Base-by-base conservation (phyloP, 2,888 invertebrate genomes). In the Tetragonula carbonaria region DNA sequence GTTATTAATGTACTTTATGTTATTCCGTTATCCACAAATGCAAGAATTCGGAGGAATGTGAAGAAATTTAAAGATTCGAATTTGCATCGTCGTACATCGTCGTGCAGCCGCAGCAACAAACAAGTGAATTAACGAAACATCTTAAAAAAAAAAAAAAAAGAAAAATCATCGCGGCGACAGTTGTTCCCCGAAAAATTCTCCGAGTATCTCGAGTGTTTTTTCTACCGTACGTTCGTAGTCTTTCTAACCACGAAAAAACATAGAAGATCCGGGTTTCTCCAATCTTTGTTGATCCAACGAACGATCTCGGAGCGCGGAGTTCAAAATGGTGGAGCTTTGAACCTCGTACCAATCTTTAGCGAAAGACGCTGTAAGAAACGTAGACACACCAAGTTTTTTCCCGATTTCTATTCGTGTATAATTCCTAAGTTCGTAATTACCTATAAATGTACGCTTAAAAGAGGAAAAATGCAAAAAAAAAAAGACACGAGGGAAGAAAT, bases 351-450 rank as follows among this genome's bases (percentile, higher is more conserved):
- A 23, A 23, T 23, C 23, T 23, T 23, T 23, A 23, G 23, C 23
- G 23, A 23, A 23, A 23, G 23, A 23, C 38, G 23, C 53, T 38
- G 23, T 53, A 16, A 71, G 21, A 70, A 45, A n/a, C 45, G 18
- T 71, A 71, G 71, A 66, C 18, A 66, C 18, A 38, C 23, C 77
- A 63, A 23, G 23, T 23, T 71, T 70, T 57, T 21, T 28, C 63
- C 38, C 38, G 45, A 77, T 71, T 63, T 77, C 62, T 71, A 71
- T 71, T 63, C 62, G 53, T 71, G 38, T 55, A 33, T 62, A 38
- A 38, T 65, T 53, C 38, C 38, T 28, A 28, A 28, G 28, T 23
- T 66, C 18, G 66, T 55, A 23, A 38, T 23, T 75, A 75, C 5
- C 8, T 38, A 38, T 55, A 38, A 66, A 66, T 66, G 66, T 45